These are phyloP conservation scores for Numenius arquata DNA, from an alignment of 2,113 vertebrate species.

Conservation along the genomic window DNA sequence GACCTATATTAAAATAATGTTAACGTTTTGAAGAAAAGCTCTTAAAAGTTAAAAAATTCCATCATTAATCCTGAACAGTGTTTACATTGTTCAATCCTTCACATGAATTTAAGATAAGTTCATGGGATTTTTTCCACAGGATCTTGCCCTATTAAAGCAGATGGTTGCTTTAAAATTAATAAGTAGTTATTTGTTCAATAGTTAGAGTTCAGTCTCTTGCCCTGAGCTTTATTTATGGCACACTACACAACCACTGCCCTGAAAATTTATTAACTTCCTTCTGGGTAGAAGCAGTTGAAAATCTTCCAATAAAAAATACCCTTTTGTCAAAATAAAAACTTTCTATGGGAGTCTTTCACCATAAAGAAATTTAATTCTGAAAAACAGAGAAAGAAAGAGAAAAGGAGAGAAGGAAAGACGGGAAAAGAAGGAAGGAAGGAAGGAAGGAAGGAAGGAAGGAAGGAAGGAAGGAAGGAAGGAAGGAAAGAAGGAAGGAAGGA, in stretches of 20 bases:
- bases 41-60: neutral
- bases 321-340: neutral
- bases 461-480: neutral
- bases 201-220: neutral
- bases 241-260: neutral
- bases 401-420: neutral
- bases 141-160: neutral
- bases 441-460: too few relatives aligned
- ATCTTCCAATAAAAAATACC: neutral
- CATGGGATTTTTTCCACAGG: neutral
- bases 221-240: conserved; percentile 31
- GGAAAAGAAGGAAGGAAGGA: neutral
- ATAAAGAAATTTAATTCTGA: neutral
- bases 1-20: neutral
- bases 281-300: neutral
- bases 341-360: neutral
- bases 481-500: too few relatives aligned
- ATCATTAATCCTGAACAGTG: neutral
- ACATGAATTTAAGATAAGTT: neutral
- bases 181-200: conserved; percentile 29
- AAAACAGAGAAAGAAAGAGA: neutral
- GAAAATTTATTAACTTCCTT: conserved; percentile 18
- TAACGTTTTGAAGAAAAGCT: neutral
- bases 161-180: neutral
- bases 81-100: neutral